Conservation (phyloP, 2,113 vertebrate genomes). For the Chamaetylas fuelleborni region DNA sequence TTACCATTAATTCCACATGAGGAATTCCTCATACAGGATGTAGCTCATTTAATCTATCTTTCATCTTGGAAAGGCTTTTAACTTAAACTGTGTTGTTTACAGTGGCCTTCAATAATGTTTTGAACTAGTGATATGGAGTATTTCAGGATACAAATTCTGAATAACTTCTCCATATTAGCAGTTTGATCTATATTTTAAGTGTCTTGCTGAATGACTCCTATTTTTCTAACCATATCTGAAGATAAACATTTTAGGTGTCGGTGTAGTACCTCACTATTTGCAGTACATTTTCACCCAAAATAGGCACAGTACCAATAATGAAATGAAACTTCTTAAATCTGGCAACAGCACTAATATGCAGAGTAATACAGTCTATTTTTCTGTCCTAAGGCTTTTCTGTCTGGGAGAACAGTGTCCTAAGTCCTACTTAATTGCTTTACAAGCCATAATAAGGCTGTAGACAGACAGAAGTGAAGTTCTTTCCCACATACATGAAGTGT, state of each 20-base stretch:
- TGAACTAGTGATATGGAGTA: background rate
- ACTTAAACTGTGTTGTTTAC: background rate
- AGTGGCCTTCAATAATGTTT: background rate
- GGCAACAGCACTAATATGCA: background rate
- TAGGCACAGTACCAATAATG: background rate
- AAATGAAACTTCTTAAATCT: background rate
- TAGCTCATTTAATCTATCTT: background rate
- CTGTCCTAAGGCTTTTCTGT: background rate
- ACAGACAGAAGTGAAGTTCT: background rate
- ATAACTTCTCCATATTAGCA: background rate
- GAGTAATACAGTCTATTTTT: background rate
- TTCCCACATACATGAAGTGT: background rate
- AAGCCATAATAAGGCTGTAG: background rate
- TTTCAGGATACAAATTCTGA: background rate
- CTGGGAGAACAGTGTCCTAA: background rate
- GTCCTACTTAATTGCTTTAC: slow-evolving; percentile 9
- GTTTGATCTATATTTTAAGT: background rate
- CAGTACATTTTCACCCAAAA: background rate
- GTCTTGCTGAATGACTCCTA: background rate
- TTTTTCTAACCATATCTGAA: background rate
- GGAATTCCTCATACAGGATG: background rate
- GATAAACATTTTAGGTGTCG: background rate
- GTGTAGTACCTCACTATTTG: background rate
- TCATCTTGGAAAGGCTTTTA: background rate
- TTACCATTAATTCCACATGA: background rate